Base-by-base conservation (phyloP, 2,113 vertebrate species). In the Galeopterus variegatus region DNA sequence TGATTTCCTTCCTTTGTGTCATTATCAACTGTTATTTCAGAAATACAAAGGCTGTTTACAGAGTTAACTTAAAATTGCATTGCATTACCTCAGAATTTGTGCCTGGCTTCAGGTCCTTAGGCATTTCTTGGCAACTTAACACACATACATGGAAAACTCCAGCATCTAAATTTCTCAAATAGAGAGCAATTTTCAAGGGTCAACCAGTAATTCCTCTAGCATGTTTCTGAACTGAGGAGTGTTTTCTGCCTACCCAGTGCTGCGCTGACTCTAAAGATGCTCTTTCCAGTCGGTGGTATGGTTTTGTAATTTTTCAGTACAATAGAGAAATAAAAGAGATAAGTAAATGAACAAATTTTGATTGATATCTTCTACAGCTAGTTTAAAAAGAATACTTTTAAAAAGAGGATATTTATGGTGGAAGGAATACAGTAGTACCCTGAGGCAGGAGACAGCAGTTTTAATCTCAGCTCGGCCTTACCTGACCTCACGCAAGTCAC, bases 101-200 rank as follows among this genome's bases (percentile, higher is more conserved):
- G 24, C 64, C 86, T 97, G 76, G 88, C 70, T 96, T 96, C 67
- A 76, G 64, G 1, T 69, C 56, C 45, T 50, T 95, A 3, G 87
- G 88, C 41, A 97, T 93, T 98, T 98, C 98, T 97, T n/a, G 95
- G 85, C 90, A 93, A 86, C n/a, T 26, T 97, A 84, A 23, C 65
- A 64, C 52, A 10, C 26, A 85, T 94, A 95, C 83, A 76, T 97
- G 77, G 84, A 97, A 97, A 81, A n/a, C 67, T 87, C 67, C 33
- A 28, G 18, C 86, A 91, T 97, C 91, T 98, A 98, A 97, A 91
- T 88, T 93, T 95, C 97, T 97, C 65, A 80, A 82, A 83, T 7
- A 36, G 14, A 67, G 64, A 23, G 5, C 91, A 97, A 21, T 94
- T 97, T 98, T 76, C 79, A 93, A 96, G 72, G 96, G 96, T 96